phyloP scores from a whole-genome alignment of 1,140 invertebrate species.

The Aphelinus certus region DNA sequence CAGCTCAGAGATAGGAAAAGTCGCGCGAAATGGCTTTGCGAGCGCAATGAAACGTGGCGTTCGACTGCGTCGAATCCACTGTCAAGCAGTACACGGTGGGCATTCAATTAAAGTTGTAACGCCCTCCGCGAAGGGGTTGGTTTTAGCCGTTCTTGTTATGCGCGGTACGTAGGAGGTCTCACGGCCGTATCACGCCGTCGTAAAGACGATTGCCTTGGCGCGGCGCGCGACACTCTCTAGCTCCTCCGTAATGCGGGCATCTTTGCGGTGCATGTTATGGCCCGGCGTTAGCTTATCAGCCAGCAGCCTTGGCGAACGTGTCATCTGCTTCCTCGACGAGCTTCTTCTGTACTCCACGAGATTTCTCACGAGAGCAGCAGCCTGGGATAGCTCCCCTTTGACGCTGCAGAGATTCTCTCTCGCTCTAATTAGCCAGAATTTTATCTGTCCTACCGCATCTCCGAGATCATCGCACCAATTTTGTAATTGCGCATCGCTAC shows the following conservation, averaged over 20 bases:
- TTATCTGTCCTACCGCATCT: constrained; percentile 36
- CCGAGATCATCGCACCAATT: constrained; percentile 16
- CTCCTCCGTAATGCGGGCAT: constrained; percentile 35
- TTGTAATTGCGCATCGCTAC: constrained; percentile 24
- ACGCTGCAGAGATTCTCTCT: constrained; percentile 8
- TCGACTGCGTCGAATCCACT: background rate
- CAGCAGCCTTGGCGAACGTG: constrained; percentile 39
- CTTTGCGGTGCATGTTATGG: constrained; percentile 30
- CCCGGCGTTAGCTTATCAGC: constrained; percentile 36
- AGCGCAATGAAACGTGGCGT: too few species aligned
- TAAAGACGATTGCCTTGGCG: constrained; percentile 39
- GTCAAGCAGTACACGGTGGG: constrained; percentile 1
- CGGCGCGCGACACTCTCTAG: background rate
- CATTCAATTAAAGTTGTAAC: constrained; percentile 41
- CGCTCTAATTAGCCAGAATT: constrained; percentile 34
- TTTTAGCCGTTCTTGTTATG: constrained; percentile 31
- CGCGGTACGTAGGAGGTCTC: constrained; percentile 29
- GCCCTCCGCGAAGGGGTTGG: constrained; percentile 18
- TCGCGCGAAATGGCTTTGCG: too few species aligned
- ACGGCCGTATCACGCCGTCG: constrained; percentile 37
- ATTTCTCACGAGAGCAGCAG: background rate
- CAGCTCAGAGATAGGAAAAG: too few species aligned
- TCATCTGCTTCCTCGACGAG: constrained; percentile 34
- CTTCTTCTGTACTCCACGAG: constrained; percentile 9
- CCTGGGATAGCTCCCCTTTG: constrained; percentile 10